Conservation (phyloP, 1,140 invertebrate species). For the Drosophila asahinai region DNA sequence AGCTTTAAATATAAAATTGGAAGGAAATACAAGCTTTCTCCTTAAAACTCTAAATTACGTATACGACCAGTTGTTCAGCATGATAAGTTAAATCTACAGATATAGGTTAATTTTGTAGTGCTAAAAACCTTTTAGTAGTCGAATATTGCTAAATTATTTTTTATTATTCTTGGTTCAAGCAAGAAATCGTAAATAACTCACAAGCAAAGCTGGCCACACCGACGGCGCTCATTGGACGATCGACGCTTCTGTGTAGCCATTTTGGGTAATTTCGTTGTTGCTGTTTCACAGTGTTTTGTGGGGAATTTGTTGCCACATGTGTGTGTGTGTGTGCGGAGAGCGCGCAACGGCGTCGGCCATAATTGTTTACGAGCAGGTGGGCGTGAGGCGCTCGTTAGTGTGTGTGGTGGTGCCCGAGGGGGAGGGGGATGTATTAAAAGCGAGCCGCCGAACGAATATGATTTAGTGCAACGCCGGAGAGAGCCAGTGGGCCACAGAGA, state of each 20-base stretch:
- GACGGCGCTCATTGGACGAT: slow-evolving; percentile 70
- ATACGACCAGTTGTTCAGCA: slow-evolving; percentile 2
- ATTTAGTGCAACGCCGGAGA: slow-evolving; percentile 33
- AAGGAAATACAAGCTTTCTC: not conserved
- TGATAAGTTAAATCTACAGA: not conserved
- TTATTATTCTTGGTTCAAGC: too few species aligned
- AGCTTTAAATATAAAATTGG: not conserved
- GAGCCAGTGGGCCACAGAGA: slow-evolving; percentile 10
- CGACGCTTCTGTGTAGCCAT: slow-evolving; percentile 74
- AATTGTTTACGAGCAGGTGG: slow-evolving; percentile 79
- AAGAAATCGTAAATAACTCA: slow-evolving; percentile 7
- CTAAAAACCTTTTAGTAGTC: not conserved
- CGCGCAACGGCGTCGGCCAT: slow-evolving; percentile 74
- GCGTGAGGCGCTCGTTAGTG: slow-evolving; percentile 51
- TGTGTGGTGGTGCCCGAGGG: slow-evolving; percentile 1
- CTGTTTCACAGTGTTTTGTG: slow-evolving; percentile 47
- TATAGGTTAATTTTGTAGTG: too few species aligned
- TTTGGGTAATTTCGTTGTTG: slow-evolving; percentile 75
- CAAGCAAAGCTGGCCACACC: slow-evolving; percentile 36
- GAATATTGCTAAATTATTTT: not conserved
- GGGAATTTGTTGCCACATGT: slow-evolving; percentile 46
- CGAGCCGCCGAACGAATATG: slow-evolving; percentile 50
- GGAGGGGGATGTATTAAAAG: slow-evolving; percentile 44
- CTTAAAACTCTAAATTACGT: slow-evolving; percentile 2
- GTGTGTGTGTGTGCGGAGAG: slow-evolving; percentile 54